phyloP scores from a whole-genome alignment of 2,113 vertebrate genomes.

The Hypomesus transpacificus region DNA sequence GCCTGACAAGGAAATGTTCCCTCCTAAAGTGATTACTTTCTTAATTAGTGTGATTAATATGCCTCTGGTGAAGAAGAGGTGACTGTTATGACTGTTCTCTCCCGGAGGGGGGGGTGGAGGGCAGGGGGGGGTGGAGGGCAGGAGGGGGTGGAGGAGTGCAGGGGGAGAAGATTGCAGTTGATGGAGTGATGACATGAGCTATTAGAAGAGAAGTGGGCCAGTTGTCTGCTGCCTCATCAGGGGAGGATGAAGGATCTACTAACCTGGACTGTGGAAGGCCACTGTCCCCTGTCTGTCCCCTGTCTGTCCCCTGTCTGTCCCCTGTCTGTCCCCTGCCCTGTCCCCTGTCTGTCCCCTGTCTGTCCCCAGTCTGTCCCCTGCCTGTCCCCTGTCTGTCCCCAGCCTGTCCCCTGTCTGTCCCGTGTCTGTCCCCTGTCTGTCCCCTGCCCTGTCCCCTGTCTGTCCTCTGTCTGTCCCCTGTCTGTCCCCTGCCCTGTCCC shows the following conservation, averaged over 20 bases:
- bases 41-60: constrained; percentile 56
- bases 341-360: too few species aligned
- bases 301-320: neutral
- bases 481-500: too few species aligned
- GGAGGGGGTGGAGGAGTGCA: constrained; percentile 2
- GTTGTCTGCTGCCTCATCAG: too few species aligned
- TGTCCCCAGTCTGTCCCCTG: too few species aligned
- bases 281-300: neutral
- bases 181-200: constrained; percentile 11
- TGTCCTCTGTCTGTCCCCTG: too few species aligned
- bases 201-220: too few species aligned
- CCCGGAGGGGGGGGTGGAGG: constrained; percentile 14
- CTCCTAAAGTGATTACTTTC: constrained; percentile 37
- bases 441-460: too few species aligned
- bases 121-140: constrained; percentile 23
- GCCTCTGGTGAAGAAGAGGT: constrained; percentile 17
- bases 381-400: too few species aligned
- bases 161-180: constrained; percentile 25
- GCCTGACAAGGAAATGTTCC: constrained; percentile 22
- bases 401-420: too few species aligned
- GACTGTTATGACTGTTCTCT: neutral
- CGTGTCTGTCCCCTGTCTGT: too few species aligned
- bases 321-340: neutral
- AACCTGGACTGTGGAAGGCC: too few species aligned
- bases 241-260: too few species aligned